Base-by-base conservation (phyloP, 2,888 invertebrate species). In the Phania funesta region DNA sequence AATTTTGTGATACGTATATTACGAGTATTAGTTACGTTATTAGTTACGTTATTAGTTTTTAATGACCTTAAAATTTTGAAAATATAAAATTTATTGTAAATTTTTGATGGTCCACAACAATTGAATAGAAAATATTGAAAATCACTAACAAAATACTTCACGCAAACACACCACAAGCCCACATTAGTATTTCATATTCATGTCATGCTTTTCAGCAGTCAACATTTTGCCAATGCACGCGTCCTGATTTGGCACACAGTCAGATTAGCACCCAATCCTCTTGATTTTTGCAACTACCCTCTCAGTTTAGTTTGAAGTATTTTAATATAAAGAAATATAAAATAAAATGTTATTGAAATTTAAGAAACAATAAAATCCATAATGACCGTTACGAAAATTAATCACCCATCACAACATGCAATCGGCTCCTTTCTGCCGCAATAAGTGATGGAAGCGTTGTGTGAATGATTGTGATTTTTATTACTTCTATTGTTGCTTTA, bases 331-430 rank as follows among this genome's bases (percentile, higher is more conserved):
- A 41, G 3, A 58, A 41, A 5, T 62, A 64, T 20, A 56, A 58
- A 56, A 64, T 20, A 56, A 58, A 56, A 41, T 65, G 52, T 58
- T 50, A 71, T 76, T 71, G 60, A 70, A 82, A 77, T 70, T 74
- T 82, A 78, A 78, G 11, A 70, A 82, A 82, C 82, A 82, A 82
- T 82, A 62, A 78, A 78, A 46, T 48, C 64, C 20, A 65, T 65
- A 75, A 82, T 78, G 82, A 70, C 70, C 82, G 74, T 82, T 74
- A 82, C 70, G 58, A 78, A 78, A 82, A 82, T 78, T 78, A 82
- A 82, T 82, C 82, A 75, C 58, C 78, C 82, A 78, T 74, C 78
- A 50, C 78, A 71, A 65, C 71, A 78, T 65, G 78, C 24, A 44
- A 52, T 20, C 41, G 32, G 16, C 41, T 18, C 29, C 22, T 22